phyloP scores from a whole-genome alignment of 1,140 invertebrate genomes.

The Doryteuthis pealeii region DNA sequence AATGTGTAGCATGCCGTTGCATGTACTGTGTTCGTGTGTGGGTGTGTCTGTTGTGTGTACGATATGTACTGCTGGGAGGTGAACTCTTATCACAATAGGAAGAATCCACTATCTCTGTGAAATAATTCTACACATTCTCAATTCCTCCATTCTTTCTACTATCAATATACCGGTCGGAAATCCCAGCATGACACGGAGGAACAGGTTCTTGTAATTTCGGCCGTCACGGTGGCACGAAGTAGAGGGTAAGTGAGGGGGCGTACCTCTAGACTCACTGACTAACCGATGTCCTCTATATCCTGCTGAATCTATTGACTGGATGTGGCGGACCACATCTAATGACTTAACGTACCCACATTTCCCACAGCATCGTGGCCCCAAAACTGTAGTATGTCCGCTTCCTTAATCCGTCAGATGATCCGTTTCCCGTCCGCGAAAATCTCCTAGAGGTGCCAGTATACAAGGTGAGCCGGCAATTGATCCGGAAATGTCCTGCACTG shows the following conservation, averaged over 20 bases:
- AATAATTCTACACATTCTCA: background rate
- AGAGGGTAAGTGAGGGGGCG: background rate
- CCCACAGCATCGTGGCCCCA: conserved; percentile 49
- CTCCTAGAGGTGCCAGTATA: conserved; percentile 54
- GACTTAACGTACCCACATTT: conserved; percentile 56
- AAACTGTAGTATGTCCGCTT: conserved; percentile 44
- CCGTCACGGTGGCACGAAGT: background rate
- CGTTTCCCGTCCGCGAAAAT: conserved; percentile 13
- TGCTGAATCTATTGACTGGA: conserved; percentile 24
- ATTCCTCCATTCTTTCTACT: background rate
- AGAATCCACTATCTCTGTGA: background rate
- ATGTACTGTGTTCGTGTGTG: too few relatives aligned
- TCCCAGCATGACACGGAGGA: background rate
- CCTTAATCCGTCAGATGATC: conserved; percentile 31
- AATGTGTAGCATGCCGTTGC: too few relatives aligned
- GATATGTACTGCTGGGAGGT: too few relatives aligned
- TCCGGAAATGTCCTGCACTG: conserved; percentile 37
- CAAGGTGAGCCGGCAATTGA: conserved; percentile 43
- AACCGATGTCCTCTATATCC: conserved; percentile 29
- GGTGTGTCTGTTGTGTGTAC: too few relatives aligned
- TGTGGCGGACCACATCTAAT: conserved; percentile 39
- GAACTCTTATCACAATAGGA: background rate
- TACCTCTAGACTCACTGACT: conserved; percentile 23
- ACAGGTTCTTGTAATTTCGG: background rate
- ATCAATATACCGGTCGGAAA: background rate